phyloP scores from a whole-genome alignment of 2,888 invertebrate genomes.

The Priapulus caudatus region DNA sequence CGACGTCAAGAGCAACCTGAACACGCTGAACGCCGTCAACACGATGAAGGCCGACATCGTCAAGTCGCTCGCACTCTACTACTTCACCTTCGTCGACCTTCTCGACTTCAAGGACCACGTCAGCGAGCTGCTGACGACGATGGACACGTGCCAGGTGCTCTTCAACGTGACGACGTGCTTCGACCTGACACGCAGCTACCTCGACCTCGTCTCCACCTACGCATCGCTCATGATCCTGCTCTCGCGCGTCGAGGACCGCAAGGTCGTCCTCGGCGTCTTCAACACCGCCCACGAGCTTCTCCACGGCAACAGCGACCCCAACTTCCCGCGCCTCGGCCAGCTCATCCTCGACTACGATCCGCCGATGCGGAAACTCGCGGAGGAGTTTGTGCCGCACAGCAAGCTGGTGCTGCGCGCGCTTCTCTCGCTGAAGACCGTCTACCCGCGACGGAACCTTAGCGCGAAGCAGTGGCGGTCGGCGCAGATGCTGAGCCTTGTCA shows the following conservation, averaged over 20 bases:
- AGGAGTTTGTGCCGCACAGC: constrained; percentile 91
- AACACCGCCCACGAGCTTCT: constrained; percentile 96
- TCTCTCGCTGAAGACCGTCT: constrained; percentile 73
- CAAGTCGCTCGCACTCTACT: constrained; percentile 89
- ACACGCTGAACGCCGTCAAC: constrained; percentile 60
- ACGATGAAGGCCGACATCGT: constrained; percentile 75
- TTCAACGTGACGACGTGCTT: constrained; percentile 90
- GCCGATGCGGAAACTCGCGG: constrained; percentile 83
- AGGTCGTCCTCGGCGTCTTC: constrained; percentile 88
- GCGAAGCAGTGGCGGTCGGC: constrained; percentile 88
- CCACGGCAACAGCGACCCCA: constrained; percentile 55
- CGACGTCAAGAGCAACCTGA: constrained; percentile 65
- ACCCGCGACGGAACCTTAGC: constrained; percentile 72
- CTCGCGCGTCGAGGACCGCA: constrained; percentile 94
- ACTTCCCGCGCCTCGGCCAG: constrained; percentile 86
- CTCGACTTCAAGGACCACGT: constrained; percentile 74
- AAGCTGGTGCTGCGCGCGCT: constrained; percentile 72
- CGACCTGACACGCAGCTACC: constrained; percentile 86
- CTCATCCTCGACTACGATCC: constrained; percentile 96
- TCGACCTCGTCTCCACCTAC: constrained; percentile 87
- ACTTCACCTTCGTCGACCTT: constrained; percentile 96
- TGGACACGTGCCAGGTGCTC: constrained; percentile 90
- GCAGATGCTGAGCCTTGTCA: constrained; percentile 59
- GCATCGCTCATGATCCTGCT: constrained; percentile 90
- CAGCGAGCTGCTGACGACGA: constrained; percentile 56